Percentiles rank a stretch among this genome's conserved stretches.
Conservation (phyloP, 1,140 invertebrate genomes). For the Nasonia longicornis region DNA sequence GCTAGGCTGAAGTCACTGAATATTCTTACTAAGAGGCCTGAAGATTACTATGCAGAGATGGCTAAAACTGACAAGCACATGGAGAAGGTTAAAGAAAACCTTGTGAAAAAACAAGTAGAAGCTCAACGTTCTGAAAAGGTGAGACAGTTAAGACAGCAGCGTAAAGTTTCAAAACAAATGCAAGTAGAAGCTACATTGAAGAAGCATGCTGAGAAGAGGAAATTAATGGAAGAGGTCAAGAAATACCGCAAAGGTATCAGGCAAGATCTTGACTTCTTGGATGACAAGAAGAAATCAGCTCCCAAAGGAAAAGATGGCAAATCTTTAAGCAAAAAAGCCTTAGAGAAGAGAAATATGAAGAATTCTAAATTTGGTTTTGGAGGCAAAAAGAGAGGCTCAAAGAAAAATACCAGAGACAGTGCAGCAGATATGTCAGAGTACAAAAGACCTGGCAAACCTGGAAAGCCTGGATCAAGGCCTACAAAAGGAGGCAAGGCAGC, state of each 20-base stretch:
- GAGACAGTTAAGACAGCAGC: conserved; percentile 87
- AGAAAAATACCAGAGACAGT: conserved; percentile 89
- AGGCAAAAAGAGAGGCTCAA: conserved; percentile 92
- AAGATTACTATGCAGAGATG: conserved; percentile 99
- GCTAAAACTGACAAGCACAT: conserved; percentile 97
- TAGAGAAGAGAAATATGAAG: conserved; percentile 77
- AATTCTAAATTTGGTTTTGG: conserved; percentile 95
- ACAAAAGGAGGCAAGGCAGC: conserved; percentile 57
- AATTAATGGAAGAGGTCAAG: conserved; percentile 87
- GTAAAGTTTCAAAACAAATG: conserved; percentile 93
- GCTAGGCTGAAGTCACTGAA: conserved; percentile 79
- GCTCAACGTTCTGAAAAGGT: conserved; percentile 90
- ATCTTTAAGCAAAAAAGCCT: conserved; percentile 64
- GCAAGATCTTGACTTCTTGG: conserved; percentile 85
- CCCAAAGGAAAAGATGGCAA: conserved; percentile 56
- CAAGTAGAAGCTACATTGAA: conserved; percentile 86
- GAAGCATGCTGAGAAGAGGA: conserved; percentile 81
- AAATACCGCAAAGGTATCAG: conserved; percentile 86
- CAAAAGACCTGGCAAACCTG: conserved; percentile 66
- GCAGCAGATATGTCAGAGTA: conserved; percentile 76
- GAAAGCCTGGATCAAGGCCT: conserved; percentile 51
- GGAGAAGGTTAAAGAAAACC: conserved; percentile 91
- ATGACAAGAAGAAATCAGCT: conserved; percentile 74
- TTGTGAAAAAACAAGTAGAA: conserved; percentile 86
- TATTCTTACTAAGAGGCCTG: conserved; percentile 86